Evolutionary conservation across 2,113 vertebrate species (phyloP).

Genomic region (Ceyx margarethae): DNA sequence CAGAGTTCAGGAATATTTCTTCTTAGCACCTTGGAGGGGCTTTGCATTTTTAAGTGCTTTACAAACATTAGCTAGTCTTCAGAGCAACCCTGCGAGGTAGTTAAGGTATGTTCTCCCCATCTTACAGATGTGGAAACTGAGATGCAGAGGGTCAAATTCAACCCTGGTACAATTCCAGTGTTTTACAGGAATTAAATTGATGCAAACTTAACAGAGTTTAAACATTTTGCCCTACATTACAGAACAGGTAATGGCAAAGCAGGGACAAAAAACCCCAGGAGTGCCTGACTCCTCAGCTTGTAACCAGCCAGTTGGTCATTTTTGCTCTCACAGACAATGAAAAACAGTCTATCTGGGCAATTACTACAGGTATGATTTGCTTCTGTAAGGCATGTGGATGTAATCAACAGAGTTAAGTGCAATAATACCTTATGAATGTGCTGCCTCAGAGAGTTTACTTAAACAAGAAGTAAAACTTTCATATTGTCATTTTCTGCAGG

Average conservation of each 20-base stretch:
- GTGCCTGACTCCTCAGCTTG: conserved; percentile 12
- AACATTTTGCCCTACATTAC: conserved; percentile 31
- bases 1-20: conserved; percentile 22
- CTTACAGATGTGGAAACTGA: conserved; percentile 57
- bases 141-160: conserved; percentile 41
- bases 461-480: conserved; percentile 10
- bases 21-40: conserved; percentile 60
- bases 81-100: conserved; percentile 61
- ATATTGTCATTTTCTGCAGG: conserved; percentile 13
- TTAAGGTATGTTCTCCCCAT: conserved; percentile 56
- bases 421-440: conserved; percentile 43
- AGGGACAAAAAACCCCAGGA: not conserved
- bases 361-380: conserved; percentile 54
- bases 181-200: conserved; percentile 32
- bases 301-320: conserved; percentile 11
- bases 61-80: conserved; percentile 54
- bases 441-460: conserved; percentile 47
- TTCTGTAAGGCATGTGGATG: conserved; percentile 69
- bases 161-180: conserved; percentile 57
- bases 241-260: conserved; percentile 25
- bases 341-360: not conserved
- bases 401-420: conserved; percentile 45
- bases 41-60: conserved; percentile 67
- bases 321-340: not conserved
- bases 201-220: conserved; percentile 25